Evolutionary conservation across 2,797 vertebrate genomes (phyloP).

Genomic region (Darevskia mixta): DNA sequence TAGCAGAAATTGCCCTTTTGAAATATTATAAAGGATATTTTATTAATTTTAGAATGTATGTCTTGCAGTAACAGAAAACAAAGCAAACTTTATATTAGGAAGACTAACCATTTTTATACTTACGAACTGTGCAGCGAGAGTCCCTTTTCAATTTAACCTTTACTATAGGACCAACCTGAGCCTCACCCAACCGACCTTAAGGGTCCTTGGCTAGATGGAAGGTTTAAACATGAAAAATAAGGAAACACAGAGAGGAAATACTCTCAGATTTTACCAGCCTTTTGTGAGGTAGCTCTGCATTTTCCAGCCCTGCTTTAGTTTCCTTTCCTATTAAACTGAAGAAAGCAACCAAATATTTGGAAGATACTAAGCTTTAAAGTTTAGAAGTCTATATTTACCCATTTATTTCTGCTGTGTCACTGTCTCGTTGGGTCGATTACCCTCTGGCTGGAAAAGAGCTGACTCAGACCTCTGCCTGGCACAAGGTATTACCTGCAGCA

Average conservation of each 20-base stretch:
- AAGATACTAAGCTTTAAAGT: slow-evolving; percentile 24
- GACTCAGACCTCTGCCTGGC: slow-evolving; percentile 45
- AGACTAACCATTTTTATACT: not conserved
- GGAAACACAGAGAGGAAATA: not conserved
- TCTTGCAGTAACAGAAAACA: not conserved
- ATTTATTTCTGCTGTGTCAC: slow-evolving; percentile 67
- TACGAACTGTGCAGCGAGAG: not conserved
- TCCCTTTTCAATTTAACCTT: not conserved
- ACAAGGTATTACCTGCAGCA: slow-evolving; percentile 17
- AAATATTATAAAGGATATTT: not conserved
- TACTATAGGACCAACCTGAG: not conserved
- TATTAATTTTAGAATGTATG: not conserved
- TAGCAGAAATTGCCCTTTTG: not conserved
- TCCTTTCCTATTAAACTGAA: not conserved
- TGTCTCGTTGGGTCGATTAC: slow-evolving; percentile 56
- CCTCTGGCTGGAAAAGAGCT: slow-evolving; percentile 53
- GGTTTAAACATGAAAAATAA: not conserved
- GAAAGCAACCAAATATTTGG: slow-evolving; percentile 2
- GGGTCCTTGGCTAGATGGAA: not conserved
- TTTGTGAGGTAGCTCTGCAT: not conserved
- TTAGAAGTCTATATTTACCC: slow-evolving; percentile 45
- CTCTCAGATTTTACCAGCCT: not conserved
- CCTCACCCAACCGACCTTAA: not conserved
- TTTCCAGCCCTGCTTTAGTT: not conserved
- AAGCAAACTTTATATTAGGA: not conserved